Evolutionary conservation across 2,113 vertebrate genomes (phyloP).

Genomic region (Gallinago undulata): DNA sequence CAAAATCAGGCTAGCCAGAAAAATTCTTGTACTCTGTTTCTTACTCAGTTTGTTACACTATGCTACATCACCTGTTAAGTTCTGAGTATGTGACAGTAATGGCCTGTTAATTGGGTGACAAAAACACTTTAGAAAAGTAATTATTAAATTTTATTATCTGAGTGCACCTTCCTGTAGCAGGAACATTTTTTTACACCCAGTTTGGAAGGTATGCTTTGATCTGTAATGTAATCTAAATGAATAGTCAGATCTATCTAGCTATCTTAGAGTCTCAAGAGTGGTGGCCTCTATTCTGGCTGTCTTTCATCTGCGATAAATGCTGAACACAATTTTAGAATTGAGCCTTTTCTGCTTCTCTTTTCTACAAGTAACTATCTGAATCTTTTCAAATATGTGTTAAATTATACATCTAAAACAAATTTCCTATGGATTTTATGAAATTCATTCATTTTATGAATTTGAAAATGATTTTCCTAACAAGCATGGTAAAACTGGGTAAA

Average conservation of each 20-base stretch:
- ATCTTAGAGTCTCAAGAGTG: constrained; percentile 14
- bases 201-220: constrained; percentile 39
- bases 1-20: not conserved
- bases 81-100: not conserved
- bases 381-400: not conserved
- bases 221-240: constrained; percentile 58
- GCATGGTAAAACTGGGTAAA: not conserved
- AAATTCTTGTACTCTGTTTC: not conserved
- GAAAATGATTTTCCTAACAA: constrained; percentile 15
- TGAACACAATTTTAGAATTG: not conserved
- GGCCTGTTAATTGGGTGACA: not conserved
- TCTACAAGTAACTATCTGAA: not conserved
- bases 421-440: not conserved
- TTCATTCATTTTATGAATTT: constrained; percentile 5
- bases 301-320: not conserved
- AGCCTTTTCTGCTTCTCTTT: not conserved
- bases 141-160: constrained; percentile 51
- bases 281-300: constrained; percentile 29
- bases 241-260: constrained; percentile 1
- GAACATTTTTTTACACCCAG: not conserved
- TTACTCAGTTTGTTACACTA: not conserved
- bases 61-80: not conserved
- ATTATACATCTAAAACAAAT: constrained; percentile 4
- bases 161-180: not conserved
- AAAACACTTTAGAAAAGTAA: constrained; percentile 26